Evolutionary conservation across 1,140 invertebrate species (phyloP), one percentile per base, ranked within the genome.

Genomic region (Drosophila serrata): DNA sequence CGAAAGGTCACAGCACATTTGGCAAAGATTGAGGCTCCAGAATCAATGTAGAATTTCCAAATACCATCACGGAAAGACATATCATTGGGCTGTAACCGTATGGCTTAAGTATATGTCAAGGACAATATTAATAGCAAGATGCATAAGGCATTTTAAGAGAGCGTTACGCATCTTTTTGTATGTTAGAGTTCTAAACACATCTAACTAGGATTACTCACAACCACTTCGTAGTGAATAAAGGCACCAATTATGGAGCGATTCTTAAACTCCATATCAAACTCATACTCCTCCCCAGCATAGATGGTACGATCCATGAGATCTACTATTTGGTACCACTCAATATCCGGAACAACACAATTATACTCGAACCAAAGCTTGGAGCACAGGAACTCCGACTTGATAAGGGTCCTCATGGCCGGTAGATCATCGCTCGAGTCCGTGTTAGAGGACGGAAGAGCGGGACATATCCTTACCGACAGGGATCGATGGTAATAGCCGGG

Each of bases 311-410:
- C 29, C 9, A 69, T 51, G 6, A 92, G 74, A 51, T 75, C 70
- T 5, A 92, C 69, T 29, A 45, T 29, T 22, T 86, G 73, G 2
- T 37, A 7, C 77, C 82, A 92, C 0, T 56, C 48, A 2, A 92
- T 84, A 0, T 87, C 82, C 0, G 91, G 91, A 0, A 74, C 55
- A 6, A 57, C 58, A 53, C 91, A 92, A n/a, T 81, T 81, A 37
- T 91, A 92, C 33, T 92, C 79, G 22, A 87, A 72, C 84, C 84
- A 90, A 2, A 92, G 53, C 49, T 84, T 92, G 0, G 81, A 84
- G 49, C 80, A 79, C 2, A 91, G 65, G 12, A 55, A 85, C 6
- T 90, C 78, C 27, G 85, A 90, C 40, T 61, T 67, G 37, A 90
- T 75, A 0, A 90, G 57, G 0, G 57, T 67, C 22, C 74, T 73